Evolutionary conservation across 2,113 vertebrate species (phyloP).

Genomic region (Brachirus orientalis): DNA sequence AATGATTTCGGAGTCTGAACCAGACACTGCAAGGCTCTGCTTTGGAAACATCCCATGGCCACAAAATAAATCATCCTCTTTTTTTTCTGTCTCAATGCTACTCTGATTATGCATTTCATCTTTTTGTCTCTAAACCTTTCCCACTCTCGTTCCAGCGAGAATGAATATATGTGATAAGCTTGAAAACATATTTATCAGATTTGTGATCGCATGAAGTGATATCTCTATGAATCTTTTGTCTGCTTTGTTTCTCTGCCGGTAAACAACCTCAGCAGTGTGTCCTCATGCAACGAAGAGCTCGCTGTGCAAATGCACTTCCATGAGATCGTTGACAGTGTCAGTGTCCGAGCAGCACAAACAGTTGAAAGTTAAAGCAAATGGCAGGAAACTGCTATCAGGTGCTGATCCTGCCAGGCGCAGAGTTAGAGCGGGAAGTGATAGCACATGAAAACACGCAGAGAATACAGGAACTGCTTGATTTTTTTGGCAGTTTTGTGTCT

Average conservation of each 20-base stretch:
- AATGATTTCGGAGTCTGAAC: slow-evolving; percentile 49
- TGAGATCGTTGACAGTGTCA: neutral
- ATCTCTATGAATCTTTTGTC: slow-evolving; percentile 14
- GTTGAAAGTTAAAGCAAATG: neutral
- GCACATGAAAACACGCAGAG: neutral
- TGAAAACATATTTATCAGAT: slow-evolving; percentile 45
- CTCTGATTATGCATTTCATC: slow-evolving; percentile 42
- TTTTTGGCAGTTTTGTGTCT: neutral
- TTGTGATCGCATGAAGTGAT: slow-evolving; percentile 32
- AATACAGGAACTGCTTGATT: slow-evolving; percentile 26
- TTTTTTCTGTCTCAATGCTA: slow-evolving; percentile 33
- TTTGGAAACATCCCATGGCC: slow-evolving; percentile 32
- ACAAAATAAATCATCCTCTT: slow-evolving; percentile 39
- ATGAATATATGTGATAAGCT: slow-evolving; percentile 29
- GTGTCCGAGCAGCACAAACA: neutral
- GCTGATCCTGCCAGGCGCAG: neutral
- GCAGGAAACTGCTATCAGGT: slow-evolving; percentile 23
- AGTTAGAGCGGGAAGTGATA: slow-evolving; percentile 1
- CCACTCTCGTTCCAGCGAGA: slow-evolving; percentile 9
- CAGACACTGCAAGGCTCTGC: slow-evolving; percentile 34
- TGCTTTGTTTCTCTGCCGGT: slow-evolving; percentile 29
- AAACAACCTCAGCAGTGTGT: slow-evolving; percentile 33
- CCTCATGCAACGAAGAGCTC: neutral
- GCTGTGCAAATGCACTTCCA: neutral
- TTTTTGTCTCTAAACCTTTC: slow-evolving; percentile 11